A percentile compares a stretch with the other conserved stretches of the same genome.
phyloP scores from a whole-genome alignment of 1,140 invertebrate species.

The Neocloeon triangulifer region DNA sequence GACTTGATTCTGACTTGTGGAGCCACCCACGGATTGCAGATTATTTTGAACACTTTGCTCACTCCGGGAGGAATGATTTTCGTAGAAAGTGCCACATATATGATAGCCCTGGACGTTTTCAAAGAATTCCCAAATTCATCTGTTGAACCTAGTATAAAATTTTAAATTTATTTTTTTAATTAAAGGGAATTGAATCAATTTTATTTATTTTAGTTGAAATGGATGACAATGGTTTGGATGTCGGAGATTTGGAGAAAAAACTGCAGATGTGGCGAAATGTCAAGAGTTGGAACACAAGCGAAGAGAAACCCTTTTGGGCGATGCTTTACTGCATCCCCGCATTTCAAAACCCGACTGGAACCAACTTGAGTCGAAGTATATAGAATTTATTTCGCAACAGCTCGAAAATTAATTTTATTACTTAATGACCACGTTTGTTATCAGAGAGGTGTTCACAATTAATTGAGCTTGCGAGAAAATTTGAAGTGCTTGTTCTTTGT shows the following conservation, averaged over 20 bases:
- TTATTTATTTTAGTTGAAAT: slow-evolving; percentile 24
- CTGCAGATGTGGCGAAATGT: slow-evolving; percentile 14
- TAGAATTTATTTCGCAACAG: neutral
- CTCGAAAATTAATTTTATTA: neutral
- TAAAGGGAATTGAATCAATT: slow-evolving; percentile 4
- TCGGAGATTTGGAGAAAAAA: slow-evolving; percentile 21
- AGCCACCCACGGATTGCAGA: slow-evolving; percentile 33
- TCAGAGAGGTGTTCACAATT: slow-evolving; percentile 22
- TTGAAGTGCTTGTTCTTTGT: slow-evolving; percentile 29
- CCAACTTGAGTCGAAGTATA: slow-evolving; percentile 22
- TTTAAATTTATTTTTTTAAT: neutral
- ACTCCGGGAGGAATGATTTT: slow-evolving; percentile 32
- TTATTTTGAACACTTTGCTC: slow-evolving; percentile 29
- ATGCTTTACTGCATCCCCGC: slow-evolving; percentile 38
- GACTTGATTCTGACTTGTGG: slow-evolving; percentile 36
- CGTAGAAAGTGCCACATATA: slow-evolving; percentile 43
- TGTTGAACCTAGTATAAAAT: slow-evolving; percentile 22
- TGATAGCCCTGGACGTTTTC: slow-evolving; percentile 32
- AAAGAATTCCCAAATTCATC: slow-evolving; percentile 27
- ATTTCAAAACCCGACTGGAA: slow-evolving; percentile 41
- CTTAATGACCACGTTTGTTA: slow-evolving; percentile 7
- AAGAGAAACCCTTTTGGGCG: slow-evolving; percentile 27
- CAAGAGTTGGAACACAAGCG: slow-evolving; percentile 12
- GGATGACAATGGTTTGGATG: slow-evolving; percentile 26
- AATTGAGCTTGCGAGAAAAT: slow-evolving; percentile 26